A percentile compares a stretch with the other conserved stretches of the same genome.
These are phyloP conservation scores for Salvator merianae DNA, from an alignment of 2,113 vertebrate genomes.

Conservation along the genomic window DNA sequence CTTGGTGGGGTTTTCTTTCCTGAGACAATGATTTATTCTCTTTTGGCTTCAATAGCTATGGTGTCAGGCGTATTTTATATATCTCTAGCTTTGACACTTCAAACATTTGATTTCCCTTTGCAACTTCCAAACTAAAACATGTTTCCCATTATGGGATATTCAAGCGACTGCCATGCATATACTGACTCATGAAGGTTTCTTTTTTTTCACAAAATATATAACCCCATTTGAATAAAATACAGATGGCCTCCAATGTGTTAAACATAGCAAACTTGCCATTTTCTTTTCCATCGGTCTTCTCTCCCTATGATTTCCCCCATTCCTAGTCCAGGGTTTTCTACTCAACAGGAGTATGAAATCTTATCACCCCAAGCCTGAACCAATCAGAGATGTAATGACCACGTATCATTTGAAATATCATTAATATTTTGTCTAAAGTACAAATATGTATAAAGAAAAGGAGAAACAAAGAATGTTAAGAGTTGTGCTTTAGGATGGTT, in stretches of 20 bases:
- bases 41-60: slow-evolving; percentile 72
- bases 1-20: slow-evolving; percentile 74
- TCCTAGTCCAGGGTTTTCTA: slow-evolving; percentile 47
- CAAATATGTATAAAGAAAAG: slow-evolving; percentile 13
- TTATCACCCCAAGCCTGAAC: slow-evolving; percentile 53
- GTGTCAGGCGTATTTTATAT: slow-evolving; percentile 75
- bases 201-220: slow-evolving; percentile 78
- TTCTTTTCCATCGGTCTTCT: slow-evolving; percentile 40
- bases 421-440: slow-evolving; percentile 23
- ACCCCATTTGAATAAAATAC: slow-evolving; percentile 78
- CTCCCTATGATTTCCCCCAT: background rate
- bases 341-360: slow-evolving; percentile 52
- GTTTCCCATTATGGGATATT: slow-evolving; percentile 75
- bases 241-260: slow-evolving; percentile 73
- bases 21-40: slow-evolving; percentile 76
- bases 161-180: slow-evolving; percentile 68
- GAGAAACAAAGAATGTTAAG: background rate
- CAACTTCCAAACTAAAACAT: slow-evolving; percentile 75
- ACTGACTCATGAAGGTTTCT: slow-evolving; percentile 73
- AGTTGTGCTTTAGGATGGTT: background rate
- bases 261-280: slow-evolving; percentile 69
- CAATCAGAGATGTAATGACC: slow-evolving; percentile 39
- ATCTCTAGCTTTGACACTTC: slow-evolving; percentile 75
- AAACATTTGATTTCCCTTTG: slow-evolving; percentile 77
- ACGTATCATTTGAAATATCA: slow-evolving; percentile 43